Conservation (phyloP, 2,797 vertebrate species). For the Chaetophractus vellerosus region DNA sequence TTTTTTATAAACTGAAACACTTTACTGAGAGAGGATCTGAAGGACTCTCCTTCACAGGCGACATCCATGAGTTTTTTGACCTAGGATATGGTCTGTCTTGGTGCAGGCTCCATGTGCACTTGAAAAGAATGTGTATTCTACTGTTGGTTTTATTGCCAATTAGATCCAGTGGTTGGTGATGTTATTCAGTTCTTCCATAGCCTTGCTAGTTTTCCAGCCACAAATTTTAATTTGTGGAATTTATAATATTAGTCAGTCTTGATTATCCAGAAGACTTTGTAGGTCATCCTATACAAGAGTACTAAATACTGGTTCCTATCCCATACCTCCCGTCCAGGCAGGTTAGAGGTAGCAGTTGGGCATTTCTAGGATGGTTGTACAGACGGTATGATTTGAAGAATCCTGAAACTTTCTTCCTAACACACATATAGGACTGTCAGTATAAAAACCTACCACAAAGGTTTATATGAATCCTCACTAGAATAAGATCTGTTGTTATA, state of each 20-base stretch:
- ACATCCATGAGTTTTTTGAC: not conserved
- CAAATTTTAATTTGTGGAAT: not conserved
- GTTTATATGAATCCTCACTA: not conserved
- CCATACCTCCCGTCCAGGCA: not conserved
- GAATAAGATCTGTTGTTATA: not conserved
- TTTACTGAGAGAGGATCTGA: slow-evolving; percentile 2
- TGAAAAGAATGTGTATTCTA: not conserved
- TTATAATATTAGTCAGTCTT: not conserved
- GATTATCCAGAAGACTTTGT: not conserved
- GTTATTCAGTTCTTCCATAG: not conserved
- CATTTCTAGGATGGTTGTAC: not conserved
- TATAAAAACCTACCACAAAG: not conserved
- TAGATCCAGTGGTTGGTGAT: not conserved
- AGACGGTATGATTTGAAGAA: slow-evolving; percentile 25
- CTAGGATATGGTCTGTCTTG: not conserved
- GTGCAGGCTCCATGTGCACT: not conserved
- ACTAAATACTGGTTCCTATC: not conserved
- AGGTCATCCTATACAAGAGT: too few relatives aligned
- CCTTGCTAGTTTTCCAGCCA: not conserved
- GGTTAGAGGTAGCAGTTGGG: not conserved
- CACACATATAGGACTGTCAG: not conserved
- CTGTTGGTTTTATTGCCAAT: not conserved
- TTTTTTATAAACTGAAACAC: not conserved
- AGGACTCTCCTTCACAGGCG: slow-evolving; percentile 11
- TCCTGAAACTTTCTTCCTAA: not conserved